These are phyloP conservation scores for Notoglanidium macrostoma DNA, from an alignment of 2,797 vertebrate species.

Conservation along the genomic window DNA sequence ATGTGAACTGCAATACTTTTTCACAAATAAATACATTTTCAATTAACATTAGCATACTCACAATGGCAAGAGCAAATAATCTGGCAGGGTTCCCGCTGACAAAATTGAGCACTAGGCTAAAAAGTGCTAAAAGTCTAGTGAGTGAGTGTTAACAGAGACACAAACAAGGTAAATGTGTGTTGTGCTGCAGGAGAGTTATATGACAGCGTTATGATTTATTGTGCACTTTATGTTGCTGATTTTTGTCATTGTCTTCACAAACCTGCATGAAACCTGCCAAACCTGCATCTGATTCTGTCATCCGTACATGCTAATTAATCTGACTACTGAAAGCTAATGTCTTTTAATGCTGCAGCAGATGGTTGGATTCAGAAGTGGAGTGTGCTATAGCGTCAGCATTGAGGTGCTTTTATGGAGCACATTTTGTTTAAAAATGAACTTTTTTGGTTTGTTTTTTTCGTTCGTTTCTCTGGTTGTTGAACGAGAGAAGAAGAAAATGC, in stretches of 20 bases:
- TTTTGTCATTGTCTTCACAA: neutral
- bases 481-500: neutral
- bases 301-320: neutral
- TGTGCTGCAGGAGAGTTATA: neutral
- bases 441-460: no score
- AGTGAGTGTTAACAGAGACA: neutral
- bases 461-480: neutral
- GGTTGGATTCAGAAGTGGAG: neutral
- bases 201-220: neutral
- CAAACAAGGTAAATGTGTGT: neutral
- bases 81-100: neutral
- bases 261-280: no score
- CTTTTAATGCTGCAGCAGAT: neutral
- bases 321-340: neutral
- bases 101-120: neutral
- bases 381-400: neutral
- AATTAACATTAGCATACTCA: neutral
- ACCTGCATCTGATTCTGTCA: neutral
- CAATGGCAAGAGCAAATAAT: neutral
- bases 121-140: neutral
- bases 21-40: neutral
- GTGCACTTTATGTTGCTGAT: neutral
- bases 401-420: neutral
- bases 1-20: neutral
- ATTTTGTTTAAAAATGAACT: neutral